phyloP scores from a whole-genome alignment of 2,888 invertebrate species.

The Habrosyne pyritoides region DNA sequence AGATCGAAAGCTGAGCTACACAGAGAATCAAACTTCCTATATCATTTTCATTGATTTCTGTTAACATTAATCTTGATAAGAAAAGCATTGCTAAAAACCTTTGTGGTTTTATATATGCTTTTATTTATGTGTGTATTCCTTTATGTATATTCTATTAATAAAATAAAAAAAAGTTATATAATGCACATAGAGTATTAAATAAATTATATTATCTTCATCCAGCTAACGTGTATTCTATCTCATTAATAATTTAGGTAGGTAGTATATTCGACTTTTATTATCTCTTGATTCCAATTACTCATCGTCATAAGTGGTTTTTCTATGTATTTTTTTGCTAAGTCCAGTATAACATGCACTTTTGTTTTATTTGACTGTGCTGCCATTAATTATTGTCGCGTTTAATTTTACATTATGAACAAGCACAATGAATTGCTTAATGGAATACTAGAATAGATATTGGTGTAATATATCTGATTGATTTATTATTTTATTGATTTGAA shows the following conservation, averaged over 20 bases:
- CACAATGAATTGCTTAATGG: background rate
- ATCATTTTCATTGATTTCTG: no score
- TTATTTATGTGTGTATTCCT: no score
- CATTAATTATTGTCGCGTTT: conserved; percentile 2
- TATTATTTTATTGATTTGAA: background rate
- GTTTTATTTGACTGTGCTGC: background rate
- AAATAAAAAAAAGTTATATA: no score
- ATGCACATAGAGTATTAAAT: no score
- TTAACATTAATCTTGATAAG: no score
- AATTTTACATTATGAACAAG: background rate
- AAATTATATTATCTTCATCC: no score
- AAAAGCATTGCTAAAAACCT: no score
- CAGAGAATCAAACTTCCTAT: no score
- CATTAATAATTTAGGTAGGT: background rate
- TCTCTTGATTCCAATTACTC: background rate
- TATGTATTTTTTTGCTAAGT: conserved; percentile 1
- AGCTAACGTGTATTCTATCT: background rate
- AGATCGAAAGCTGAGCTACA: no score
- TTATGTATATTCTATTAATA: no score
- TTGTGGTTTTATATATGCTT: no score
- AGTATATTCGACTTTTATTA: conserved; percentile 3
- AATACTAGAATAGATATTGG: background rate
- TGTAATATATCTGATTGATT: background rate
- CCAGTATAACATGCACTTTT: conserved; percentile 2
- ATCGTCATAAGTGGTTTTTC: conserved; percentile 2